Evolutionary conservation across 2,113 vertebrate genomes (phyloP).

Genomic region (Miniopterus natalensis): DNA sequence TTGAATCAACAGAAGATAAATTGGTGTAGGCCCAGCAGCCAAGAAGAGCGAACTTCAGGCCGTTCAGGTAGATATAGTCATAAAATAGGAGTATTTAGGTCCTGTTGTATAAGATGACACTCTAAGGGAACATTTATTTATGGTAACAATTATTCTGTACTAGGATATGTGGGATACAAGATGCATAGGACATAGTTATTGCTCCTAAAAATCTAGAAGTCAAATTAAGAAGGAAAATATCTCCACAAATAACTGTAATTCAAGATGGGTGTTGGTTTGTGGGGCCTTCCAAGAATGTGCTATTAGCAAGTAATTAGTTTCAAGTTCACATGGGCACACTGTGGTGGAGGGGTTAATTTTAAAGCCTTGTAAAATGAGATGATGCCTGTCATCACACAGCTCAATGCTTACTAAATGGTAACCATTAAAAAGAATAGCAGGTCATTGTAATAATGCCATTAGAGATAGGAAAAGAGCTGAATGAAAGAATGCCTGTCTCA

Average conservation of each 20-base stretch:
- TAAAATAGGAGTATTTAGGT: neutral
- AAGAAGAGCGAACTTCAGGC: neutral
- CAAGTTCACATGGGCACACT: neutral
- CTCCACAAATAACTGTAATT: neutral
- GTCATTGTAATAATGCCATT: neutral
- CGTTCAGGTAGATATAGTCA: neutral
- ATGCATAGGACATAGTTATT: neutral
- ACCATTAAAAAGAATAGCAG: neutral
- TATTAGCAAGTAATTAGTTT: constrained; percentile 16
- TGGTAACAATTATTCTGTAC: neutral
- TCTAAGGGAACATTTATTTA: neutral
- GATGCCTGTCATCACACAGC: neutral
- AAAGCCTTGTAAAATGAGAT: neutral
- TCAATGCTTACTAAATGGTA: neutral
- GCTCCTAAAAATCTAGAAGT: neutral
- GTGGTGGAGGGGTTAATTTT: neutral
- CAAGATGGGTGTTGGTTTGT: neutral
- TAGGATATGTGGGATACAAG: neutral
- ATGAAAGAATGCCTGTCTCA: neutral
- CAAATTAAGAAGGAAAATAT: constrained; percentile 19
- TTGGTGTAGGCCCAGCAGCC: neutral
- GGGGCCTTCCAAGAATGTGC: neutral
- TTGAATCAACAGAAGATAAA: neutral
- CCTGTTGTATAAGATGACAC: neutral
- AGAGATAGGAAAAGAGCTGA: neutral